Conservation (phyloP, 1,140 invertebrate genomes). For the Glomeris maerens region DNA sequence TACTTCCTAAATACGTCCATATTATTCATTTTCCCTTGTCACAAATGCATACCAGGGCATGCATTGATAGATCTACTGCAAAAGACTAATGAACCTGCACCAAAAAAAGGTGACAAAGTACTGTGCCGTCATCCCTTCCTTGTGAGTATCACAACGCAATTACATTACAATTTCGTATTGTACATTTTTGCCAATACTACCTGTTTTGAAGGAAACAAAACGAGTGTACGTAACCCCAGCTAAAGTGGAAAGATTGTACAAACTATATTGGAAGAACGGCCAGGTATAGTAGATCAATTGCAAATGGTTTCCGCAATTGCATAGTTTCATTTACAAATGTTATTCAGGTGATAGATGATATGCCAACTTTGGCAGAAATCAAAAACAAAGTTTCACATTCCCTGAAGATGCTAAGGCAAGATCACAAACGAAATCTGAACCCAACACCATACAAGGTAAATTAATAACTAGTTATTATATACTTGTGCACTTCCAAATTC, state of each 20-base stretch:
- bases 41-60: too few species aligned
- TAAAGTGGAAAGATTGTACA: constrained; percentile 61
- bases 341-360: constrained; percentile 40
- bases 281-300: constrained; percentile 11
- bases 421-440: constrained; percentile 91
- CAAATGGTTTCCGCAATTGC: constrained; percentile 20
- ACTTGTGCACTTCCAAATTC: too few species aligned
- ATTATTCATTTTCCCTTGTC: not conserved
- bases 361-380: constrained; percentile 61
- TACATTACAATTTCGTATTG: too few species aligned
- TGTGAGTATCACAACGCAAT: too few species aligned
- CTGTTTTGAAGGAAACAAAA: constrained; percentile 55
- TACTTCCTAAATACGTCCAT: not conserved
- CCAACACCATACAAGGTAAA: constrained; percentile 95
- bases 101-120: constrained; percentile 61
- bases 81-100: constrained; percentile 58
- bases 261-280: constrained; percentile 78
- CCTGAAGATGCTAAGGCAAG: constrained; percentile 64
- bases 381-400: constrained; percentile 64
- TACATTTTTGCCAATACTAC: too few species aligned
- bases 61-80: constrained; percentile 85
- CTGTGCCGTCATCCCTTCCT: constrained; percentile 94
- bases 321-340: constrained; percentile 15
- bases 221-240: constrained; percentile 83
- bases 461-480: constrained; percentile 7